A percentile compares a stretch with the other conserved stretches of the same genome.
Conservation (phyloP, 92 coral and sea anemone genomes). For the Nematostella vectensis region DNA sequence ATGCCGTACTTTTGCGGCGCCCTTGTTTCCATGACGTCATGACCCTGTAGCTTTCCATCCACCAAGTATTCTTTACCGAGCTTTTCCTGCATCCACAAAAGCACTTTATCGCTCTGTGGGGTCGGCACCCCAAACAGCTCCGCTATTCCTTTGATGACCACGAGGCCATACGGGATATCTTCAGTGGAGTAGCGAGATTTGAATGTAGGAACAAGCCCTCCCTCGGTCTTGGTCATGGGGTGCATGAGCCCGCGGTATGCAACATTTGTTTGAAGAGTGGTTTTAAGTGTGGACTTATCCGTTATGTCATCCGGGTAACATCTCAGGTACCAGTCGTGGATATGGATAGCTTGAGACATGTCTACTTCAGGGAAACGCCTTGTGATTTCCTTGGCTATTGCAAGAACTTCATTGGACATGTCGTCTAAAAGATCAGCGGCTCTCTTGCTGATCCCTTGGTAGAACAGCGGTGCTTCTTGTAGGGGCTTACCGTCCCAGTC, state of each 20-base stretch:
- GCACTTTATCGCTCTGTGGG: no score
- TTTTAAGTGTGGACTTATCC: not conserved
- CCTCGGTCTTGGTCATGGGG: slow-evolving; percentile 5
- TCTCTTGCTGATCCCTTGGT: slow-evolving; percentile 40
- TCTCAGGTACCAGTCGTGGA: slow-evolving; percentile 1
- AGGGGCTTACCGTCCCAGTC: slow-evolving; percentile 59
- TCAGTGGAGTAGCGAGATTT: slow-evolving; percentile 5
- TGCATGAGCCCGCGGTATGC: slow-evolving; percentile 6
- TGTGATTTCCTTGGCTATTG: slow-evolving; percentile 13
- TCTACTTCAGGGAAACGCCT: slow-evolving; percentile 17
- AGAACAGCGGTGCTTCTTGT: slow-evolving; percentile 46
- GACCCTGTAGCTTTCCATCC: slow-evolving; percentile 4
- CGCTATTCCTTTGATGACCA: slow-evolving; percentile 10
- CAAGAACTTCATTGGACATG: slow-evolving; percentile 35
- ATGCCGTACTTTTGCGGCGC: not conserved
- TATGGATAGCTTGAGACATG: slow-evolving; percentile 12
- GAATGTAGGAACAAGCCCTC: slow-evolving; percentile 4
- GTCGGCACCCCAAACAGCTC: slow-evolving; percentile 14
- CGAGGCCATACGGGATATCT: slow-evolving; percentile 10
- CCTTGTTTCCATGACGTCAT: not conserved
- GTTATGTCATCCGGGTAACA: slow-evolving; percentile 1
- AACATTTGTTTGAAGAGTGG: slow-evolving; percentile 2
- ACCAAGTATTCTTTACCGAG: slow-evolving; percentile 1
- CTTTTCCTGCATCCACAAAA: slow-evolving; percentile 6
- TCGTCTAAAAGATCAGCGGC: slow-evolving; percentile 33